Conservation (phyloP, 1,140 invertebrate species). For the Tribolium madens region DNA sequence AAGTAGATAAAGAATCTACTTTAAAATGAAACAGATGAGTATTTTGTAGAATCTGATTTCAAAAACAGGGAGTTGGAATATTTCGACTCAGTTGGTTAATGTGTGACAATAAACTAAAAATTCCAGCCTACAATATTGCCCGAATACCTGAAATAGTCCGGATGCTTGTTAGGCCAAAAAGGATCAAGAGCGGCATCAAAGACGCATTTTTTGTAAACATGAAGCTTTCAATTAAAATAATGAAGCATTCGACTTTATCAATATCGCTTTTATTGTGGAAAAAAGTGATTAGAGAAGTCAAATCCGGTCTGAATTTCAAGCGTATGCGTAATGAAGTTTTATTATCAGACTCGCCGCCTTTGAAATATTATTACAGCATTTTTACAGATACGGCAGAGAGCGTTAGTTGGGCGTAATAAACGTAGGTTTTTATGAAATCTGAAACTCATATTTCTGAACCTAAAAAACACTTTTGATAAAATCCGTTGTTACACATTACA, state of each 20-base stretch:
- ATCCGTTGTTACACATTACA: not conserved
- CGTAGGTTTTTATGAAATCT: slow-evolving; percentile 28
- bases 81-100: not conserved
- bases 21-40: not conserved
- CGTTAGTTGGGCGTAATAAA: slow-evolving; percentile 16
- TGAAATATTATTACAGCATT: not conserved
- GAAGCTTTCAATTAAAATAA: slow-evolving; percentile 5
- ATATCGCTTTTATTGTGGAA: not conserved
- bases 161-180: slow-evolving; percentile 13
- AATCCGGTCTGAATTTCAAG: not conserved
- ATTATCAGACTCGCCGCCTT: not conserved
- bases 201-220: slow-evolving; percentile 11
- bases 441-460: not conserved
- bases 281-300: not conserved
- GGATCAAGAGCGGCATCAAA: slow-evolving; percentile 2
- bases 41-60: not conserved
- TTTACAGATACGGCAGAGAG: slow-evolving; percentile 8
- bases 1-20: not conserved
- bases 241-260: not conserved
- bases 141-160: slow-evolving; percentile 17
- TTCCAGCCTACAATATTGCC: not conserved
- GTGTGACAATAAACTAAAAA: slow-evolving; percentile 27
- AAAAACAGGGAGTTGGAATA: not conserved
- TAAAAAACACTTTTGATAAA: slow-evolving; percentile 1
- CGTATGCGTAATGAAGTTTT: not conserved